A percentile compares a stretch with the other conserved stretches of the same genome.
Conservation (phyloP, 2,888 invertebrate genomes). For the Caenorhabditis doughertyi region DNA sequence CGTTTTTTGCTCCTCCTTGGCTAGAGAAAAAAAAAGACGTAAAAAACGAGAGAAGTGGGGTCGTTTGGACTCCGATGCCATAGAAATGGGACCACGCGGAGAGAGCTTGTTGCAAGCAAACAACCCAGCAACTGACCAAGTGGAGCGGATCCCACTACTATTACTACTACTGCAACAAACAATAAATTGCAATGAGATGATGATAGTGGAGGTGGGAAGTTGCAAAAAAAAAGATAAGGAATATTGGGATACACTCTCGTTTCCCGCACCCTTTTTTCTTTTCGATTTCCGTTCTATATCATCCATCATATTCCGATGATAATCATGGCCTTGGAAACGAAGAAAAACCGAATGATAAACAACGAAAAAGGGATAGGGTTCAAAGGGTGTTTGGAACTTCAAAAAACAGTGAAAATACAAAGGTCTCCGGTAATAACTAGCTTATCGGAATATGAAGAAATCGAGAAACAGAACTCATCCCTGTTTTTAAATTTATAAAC, state of each 20-base stretch:
- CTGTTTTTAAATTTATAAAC: too few species aligned
- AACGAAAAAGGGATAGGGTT: background rate
- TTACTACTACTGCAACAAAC: background rate
- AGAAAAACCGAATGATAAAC: background rate
- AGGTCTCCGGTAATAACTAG: background rate
- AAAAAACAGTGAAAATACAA: background rate
- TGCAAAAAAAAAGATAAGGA: background rate
- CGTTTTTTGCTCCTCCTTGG: slow-evolving; percentile 7
- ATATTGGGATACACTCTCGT: background rate
- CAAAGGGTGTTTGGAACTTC: too few species aligned
- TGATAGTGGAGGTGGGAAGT: background rate
- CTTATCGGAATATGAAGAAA: background rate
- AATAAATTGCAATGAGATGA: background rate
- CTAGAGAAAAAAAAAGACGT: slow-evolving; percentile 13
- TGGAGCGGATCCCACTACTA: too few species aligned
- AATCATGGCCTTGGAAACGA: background rate
- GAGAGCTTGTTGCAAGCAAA: background rate
- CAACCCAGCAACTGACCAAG: slow-evolving; percentile 14
- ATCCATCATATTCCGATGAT: background rate
- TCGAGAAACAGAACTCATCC: background rate
- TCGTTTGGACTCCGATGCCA: slow-evolving; percentile 33
- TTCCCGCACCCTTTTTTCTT: too few species aligned
- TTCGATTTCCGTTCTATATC: background rate
- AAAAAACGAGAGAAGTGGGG: slow-evolving; percentile 5
- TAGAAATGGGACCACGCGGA: slow-evolving; percentile 32